Conservation (phyloP, 2,888 invertebrate species). For the Sarcophaga variegata region DNA sequence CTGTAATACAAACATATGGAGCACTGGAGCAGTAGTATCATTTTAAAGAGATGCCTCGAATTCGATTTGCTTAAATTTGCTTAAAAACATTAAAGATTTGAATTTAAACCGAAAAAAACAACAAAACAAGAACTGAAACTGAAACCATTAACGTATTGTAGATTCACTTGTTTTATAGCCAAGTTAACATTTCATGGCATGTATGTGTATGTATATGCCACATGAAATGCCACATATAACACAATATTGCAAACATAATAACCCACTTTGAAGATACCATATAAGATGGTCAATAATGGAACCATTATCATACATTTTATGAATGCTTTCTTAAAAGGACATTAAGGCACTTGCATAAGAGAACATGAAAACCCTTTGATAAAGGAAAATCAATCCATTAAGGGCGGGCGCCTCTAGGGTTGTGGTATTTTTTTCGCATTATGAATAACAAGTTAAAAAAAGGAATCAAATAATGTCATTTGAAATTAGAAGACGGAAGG, state of each 20-base stretch:
- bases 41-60: neutral
- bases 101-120: neutral
- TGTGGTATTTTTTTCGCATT: slow-evolving; percentile 5
- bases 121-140: neutral
- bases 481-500: neutral
- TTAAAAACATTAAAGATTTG: slow-evolving; percentile 14
- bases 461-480: neutral
- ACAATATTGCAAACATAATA: neutral
- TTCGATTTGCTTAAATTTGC: slow-evolving; percentile 18
- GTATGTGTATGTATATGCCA: neutral
- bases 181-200: neutral
- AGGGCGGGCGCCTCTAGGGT: slow-evolving; percentile 11
- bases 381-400: neutral
- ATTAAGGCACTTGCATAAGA: neutral
- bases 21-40: slow-evolving; percentile 61
- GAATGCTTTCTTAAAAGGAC: neutral
- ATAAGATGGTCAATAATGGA: slow-evolving; percentile 51
- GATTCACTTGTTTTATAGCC: neutral
- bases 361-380: neutral
- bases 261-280: neutral
- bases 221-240: neutral
- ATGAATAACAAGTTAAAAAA: neutral
- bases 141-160: neutral
- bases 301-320: slow-evolving; percentile 41
- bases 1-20: slow-evolving; percentile 39